Evolutionary conservation across 2,797 vertebrate genomes (phyloP).

Genomic region (Falco concolor): DNA sequence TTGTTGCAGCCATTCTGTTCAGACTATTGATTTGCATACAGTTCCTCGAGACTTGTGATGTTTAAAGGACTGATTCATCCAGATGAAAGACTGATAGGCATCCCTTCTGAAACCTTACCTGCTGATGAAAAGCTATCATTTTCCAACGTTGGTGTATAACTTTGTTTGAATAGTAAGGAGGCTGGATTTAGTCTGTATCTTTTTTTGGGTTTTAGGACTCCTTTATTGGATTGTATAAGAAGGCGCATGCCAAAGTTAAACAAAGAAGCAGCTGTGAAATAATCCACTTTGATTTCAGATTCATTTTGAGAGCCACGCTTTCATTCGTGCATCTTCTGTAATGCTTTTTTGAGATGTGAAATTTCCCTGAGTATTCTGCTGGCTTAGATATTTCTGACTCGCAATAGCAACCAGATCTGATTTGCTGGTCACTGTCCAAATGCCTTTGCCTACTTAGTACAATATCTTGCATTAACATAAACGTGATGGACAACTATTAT

Average conservation of each 20-base stretch:
- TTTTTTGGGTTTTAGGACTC: not conserved
- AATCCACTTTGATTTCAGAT: not conserved
- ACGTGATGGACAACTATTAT: not conserved
- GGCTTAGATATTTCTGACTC: not conserved
- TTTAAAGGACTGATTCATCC: not conserved
- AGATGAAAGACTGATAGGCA: not conserved
- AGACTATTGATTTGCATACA: not conserved
- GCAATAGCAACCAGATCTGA: not conserved
- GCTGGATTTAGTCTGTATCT: not conserved
- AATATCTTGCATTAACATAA: not conserved
- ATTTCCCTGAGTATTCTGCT: not conserved
- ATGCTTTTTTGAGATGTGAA: not conserved
- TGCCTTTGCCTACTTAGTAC: not conserved
- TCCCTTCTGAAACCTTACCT: not conserved
- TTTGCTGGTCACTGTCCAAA: not conserved
- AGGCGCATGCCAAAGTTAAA: not conserved
- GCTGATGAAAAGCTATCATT: constrained; percentile 13
- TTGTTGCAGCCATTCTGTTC: not conserved
- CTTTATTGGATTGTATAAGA: not conserved
- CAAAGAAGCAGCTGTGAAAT: constrained; percentile 31
- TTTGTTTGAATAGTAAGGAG: not conserved
- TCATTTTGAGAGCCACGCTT: not conserved
- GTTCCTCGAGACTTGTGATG: not conserved
- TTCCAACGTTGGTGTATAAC: not conserved
- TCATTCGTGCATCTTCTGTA: not conserved